Evolutionary conservation across 2,797 vertebrate genomes (phyloP), one percentile per base, ranked within the genome.

Genomic region (Nothura maculosa): DNA sequence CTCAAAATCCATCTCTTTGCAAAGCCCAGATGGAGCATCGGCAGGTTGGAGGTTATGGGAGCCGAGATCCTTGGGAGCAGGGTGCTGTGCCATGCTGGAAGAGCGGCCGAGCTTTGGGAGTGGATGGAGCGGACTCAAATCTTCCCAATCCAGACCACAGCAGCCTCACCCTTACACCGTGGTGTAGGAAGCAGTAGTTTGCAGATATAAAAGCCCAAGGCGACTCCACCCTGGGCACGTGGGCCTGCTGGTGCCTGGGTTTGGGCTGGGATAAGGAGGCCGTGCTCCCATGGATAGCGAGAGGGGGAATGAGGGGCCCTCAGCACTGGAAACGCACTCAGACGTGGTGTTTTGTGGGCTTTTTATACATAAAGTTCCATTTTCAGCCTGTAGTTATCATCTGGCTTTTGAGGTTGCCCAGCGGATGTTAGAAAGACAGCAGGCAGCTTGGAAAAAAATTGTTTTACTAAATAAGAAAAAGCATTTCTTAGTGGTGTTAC

Each of bases 31-130:
- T 1, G 9, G 48, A 82, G 68, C 36, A 45, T 30, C 54, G 48
- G 38, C 72, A 90, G 77, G 36, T 89, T 32, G 83, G 0, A 1
- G 50, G 63, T 40, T 42, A 38, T 21, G 0, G 2, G 47, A 42
- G 74, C 54, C 12, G 18, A 20, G 30, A 30, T 42, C 11, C 54
- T 47, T 32, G 32, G 6, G 55, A 28, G 40, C 2, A 1, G 67
- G 75, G 32, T 67, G 52, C 40, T 45, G 34, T 45, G 50, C n/a
- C 45, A 32, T 54, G 25, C 24, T 75, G 62, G 36, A 69, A 92
- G 21, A 50, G 1, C 0, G 0, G 15, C 20, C 0, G 0, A 6
- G 27, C 11, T 25, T 42, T 60, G 19, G 24, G 21, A 21, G 32
- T 32, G 32, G 24, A 21, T 24, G 0, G 0, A 36, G 54, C 25